phyloP scores from a whole-genome alignment of 2,797 vertebrate genomes.

The Phataginus tricuspis region DNA sequence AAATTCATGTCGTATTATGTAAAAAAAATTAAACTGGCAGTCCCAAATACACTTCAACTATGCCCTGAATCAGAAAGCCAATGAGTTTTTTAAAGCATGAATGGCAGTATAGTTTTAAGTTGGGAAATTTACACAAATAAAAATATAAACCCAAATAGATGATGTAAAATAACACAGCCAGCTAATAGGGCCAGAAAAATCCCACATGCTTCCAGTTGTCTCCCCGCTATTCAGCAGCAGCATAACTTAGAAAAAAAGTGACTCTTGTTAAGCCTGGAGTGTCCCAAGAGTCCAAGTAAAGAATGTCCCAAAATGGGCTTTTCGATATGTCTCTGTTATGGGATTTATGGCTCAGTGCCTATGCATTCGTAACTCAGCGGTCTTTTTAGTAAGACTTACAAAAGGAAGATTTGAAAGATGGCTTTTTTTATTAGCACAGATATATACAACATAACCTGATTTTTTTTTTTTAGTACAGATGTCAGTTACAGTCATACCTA shows the following conservation, averaged over 20 bases:
- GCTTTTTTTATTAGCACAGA: conserved; percentile 87
- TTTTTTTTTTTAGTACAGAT: conserved; percentile 82
- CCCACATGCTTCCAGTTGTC: conserved; percentile 30
- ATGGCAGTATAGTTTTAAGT: not conserved
- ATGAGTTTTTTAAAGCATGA: not conserved
- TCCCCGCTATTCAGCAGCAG: conserved; percentile 36
- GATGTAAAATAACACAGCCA: not conserved
- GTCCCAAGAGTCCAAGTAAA: conserved; percentile 73
- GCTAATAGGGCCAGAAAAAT: not conserved
- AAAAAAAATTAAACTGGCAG: not conserved
- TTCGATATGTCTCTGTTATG: conserved; percentile 68
- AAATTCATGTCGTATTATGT: not conserved
- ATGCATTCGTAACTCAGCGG: conserved; percentile 80
- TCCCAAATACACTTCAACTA: not conserved
- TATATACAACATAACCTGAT: conserved; percentile 84
- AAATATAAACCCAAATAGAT: not conserved
- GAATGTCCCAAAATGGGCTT: conserved; percentile 72
- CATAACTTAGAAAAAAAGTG: conserved; percentile 56
- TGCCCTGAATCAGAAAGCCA: not conserved
- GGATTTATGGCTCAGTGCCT: conserved; percentile 71
- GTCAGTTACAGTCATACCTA: conserved; percentile 85
- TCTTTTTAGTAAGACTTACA: conserved; percentile 82
- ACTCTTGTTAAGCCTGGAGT: conserved; percentile 60
- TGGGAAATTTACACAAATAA: conserved; percentile 22
- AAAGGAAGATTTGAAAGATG: conserved; percentile 86